Evolutionary conservation across 2,888 invertebrate genomes (phyloP), one percentile per base, ranked within the genome.

Genomic region (Syrphus vitripennis): DNA sequence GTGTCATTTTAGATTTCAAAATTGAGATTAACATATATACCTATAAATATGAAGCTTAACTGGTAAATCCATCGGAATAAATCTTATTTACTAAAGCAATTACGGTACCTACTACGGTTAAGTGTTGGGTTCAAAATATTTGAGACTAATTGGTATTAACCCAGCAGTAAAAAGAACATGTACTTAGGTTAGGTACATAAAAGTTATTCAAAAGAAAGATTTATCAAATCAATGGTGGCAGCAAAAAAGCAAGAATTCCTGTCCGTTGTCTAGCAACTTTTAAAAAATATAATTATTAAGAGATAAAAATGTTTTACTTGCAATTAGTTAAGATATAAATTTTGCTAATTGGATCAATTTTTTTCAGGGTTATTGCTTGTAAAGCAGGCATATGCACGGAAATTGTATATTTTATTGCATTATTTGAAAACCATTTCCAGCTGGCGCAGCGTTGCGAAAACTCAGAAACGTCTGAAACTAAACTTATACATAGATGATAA

Each of bases 71-170:
- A 24, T 48, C n/a, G 9, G n/a, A 24, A n/a, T 67, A 24, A 48
- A 48, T 67, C 65, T 65, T 45, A 50, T 67, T 67, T 24, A 50
- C 24, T 48, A 19, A 0, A n/a, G 14, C n/a, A 50, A 67, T 67
- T 67, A 67, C 12, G 63, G 7, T 21, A n/a, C 9, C n/a, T 34
- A 67, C 50, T 67, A 67, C 12, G 63, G 7, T 21, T 14, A 48
- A 48, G 29, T 29, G 65, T 7, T 45, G 48, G 34, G 21, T 34
- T 34, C 6, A 14, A 45, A 31, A 26, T 42, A 31, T 31, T 19
- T 19, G 34, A 29, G 4, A 55, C 9, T 29, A 29, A 55, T 55
- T 29, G 29, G 29, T 7, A n/a, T 16, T 24, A 26, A n/a, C 26
- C 4, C 10, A 24, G 24, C 50, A 50, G 50, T 0, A 50, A 48